Percentiles rank a stretch among this genome's conserved stretches.
Conservation (phyloP, 2,797 vertebrate species). For the Lepus oiostolus region DNA sequence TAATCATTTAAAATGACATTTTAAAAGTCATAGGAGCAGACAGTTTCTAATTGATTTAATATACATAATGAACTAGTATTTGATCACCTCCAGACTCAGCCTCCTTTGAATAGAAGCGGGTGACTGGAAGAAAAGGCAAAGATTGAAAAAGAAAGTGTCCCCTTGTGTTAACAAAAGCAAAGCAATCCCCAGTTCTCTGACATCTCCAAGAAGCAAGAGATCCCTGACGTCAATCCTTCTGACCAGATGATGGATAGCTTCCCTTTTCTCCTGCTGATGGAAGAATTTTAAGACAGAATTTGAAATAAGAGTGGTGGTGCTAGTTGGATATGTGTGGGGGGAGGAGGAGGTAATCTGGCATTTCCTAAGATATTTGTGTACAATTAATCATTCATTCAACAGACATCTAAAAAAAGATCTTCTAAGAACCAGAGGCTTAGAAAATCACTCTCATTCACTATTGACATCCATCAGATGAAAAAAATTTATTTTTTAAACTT, state of each 20-base stretch:
- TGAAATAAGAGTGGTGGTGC: neutral
- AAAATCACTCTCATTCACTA: neutral
- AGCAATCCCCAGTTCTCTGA: neutral
- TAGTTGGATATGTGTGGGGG: too few relatives aligned
- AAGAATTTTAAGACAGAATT: slow-evolving; percentile 5
- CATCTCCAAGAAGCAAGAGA: neutral
- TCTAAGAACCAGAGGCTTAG: neutral
- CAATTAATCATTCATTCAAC: neutral
- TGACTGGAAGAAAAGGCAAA: neutral
- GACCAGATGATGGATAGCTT: neutral
- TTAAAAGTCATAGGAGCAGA: slow-evolving; percentile 31
- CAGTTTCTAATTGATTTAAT: slow-evolving; percentile 25
- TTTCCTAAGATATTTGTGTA: neutral
- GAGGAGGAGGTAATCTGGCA: neutral
- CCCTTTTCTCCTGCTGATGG: neutral
- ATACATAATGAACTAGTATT: neutral
- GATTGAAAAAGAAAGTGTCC: neutral
- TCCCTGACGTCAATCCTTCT: neutral
- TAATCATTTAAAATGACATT: slow-evolving; percentile 36
- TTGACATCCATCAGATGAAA: neutral
- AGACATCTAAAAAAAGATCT: neutral
- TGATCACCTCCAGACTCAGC: neutral
- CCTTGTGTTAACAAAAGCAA: neutral
- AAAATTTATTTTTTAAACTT: neutral
- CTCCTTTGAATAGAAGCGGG: neutral